Evolutionary conservation across 2,888 invertebrate genomes (phyloP).

Genomic region (Conomelus anceps): DNA sequence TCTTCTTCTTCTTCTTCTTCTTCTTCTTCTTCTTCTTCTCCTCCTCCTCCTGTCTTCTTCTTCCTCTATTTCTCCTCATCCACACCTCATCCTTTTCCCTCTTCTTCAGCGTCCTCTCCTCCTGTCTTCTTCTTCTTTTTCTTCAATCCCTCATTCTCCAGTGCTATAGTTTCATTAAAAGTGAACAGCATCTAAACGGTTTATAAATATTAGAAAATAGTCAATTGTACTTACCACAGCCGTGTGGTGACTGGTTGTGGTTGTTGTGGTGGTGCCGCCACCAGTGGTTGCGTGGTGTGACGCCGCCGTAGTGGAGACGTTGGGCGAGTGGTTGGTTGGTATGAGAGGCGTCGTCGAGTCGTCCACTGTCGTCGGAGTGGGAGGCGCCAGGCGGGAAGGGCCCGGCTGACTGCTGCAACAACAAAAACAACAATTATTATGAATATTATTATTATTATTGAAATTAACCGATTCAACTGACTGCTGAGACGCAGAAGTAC

Average conservation of each 20-base stretch:
- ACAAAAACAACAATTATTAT: neutral
- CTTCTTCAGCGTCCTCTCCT: too few species aligned
- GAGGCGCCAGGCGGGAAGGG: conserved; percentile 61
- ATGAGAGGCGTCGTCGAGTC: conserved; percentile 50
- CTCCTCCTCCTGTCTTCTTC: too few species aligned
- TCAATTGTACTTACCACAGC: neutral
- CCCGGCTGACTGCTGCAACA: conserved; percentile 50
- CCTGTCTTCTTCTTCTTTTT: too few species aligned
- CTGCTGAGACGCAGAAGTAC: too few species aligned
- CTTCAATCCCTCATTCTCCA: too few species aligned
- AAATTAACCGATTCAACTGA: neutral
- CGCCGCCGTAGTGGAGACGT: conserved; percentile 9
- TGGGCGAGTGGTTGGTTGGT: conserved; percentile 45
- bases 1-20: too few species aligned
- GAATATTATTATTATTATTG: neutral
- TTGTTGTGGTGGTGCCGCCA: neutral
- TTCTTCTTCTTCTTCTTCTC: too few species aligned
- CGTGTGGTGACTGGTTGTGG: neutral
- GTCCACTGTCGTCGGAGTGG: conserved; percentile 61
- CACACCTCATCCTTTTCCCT: too few species aligned
- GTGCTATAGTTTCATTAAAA: too few species aligned
- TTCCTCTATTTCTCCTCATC: too few species aligned
- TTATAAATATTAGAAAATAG: too few species aligned
- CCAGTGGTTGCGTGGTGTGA: neutral
- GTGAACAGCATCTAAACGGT: too few species aligned